These are phyloP conservation scores for Phengaris alcon DNA, from an alignment of 2,888 invertebrate species.

Conservation along the genomic window DNA sequence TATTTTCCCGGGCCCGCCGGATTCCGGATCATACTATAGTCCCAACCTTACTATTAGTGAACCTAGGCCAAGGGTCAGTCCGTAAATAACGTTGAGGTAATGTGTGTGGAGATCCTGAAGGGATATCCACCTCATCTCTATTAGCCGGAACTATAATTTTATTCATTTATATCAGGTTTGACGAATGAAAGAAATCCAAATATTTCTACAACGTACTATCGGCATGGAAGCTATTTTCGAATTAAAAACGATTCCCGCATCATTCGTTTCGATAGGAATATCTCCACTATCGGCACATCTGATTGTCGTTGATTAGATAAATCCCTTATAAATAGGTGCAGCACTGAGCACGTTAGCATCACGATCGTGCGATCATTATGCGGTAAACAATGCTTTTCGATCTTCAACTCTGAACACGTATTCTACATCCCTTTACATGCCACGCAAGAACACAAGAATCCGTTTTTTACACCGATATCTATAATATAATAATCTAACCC, in stretches of 20 bases:
- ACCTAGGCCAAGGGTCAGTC: too few relatives aligned
- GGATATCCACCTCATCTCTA: too few relatives aligned
- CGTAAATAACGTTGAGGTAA: too few relatives aligned
- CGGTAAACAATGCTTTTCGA: conserved; percentile 18
- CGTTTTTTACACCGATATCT: neutral
- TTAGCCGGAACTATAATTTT: too few relatives aligned
- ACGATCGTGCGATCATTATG: conserved; percentile 5
- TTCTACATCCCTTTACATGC: neutral
- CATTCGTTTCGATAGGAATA: neutral
- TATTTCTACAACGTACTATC: too few relatives aligned
- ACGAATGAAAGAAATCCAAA: too few relatives aligned
- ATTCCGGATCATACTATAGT: too few relatives aligned
- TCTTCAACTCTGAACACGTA: neutral
- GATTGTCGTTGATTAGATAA: conserved; percentile 24
- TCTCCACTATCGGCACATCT: neutral
- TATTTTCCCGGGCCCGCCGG: too few relatives aligned
- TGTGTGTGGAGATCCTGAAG: too few relatives aligned
- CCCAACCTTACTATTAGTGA: too few relatives aligned
- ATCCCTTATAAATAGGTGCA: conserved; percentile 6
- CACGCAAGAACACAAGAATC: conserved; percentile 10
- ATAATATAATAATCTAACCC: too few relatives aligned
- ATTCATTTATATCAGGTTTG: too few relatives aligned
- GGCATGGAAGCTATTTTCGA: neutral
- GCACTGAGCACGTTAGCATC: neutral
- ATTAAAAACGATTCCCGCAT: neutral